A percentile compares a stretch with the other conserved stretches of the same genome.
These are phyloP conservation scores for Drosophila helvetica DNA, from an alignment of 2,888 invertebrate genomes.

Conservation along the genomic window DNA sequence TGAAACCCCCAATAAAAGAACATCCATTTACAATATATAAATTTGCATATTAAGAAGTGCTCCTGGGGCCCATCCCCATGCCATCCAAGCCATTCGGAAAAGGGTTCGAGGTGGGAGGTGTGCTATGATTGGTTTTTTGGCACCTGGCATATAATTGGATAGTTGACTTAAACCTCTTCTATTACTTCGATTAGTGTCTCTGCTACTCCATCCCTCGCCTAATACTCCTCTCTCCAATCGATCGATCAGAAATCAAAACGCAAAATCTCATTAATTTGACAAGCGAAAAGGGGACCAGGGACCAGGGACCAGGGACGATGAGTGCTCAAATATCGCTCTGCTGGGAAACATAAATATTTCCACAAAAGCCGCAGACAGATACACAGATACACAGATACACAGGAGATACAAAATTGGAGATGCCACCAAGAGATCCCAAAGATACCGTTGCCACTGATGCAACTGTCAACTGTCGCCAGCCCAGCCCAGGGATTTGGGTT, in stretches of 20 bases:
- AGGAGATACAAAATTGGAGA: not conserved
- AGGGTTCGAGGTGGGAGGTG: not conserved
- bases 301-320: slow-evolving; percentile 16
- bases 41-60: slow-evolving; percentile 43
- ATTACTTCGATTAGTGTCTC: slow-evolving; percentile 22
- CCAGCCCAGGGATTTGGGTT: slow-evolving; percentile 28
- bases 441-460: slow-evolving; percentile 62
- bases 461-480: slow-evolving; percentile 77
- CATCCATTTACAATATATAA: slow-evolving; percentile 23
- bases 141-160: slow-evolving; percentile 41
- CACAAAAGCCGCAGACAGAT: slow-evolving; percentile 44
- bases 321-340: slow-evolving; percentile 21
- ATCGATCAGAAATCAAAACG: slow-evolving; percentile 78
- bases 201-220: not conserved
- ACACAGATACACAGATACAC: slow-evolving; percentile 47
- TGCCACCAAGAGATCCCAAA: slow-evolving; percentile 34
- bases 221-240: slow-evolving; percentile 34
- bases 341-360: slow-evolving; percentile 76
- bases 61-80: not conserved
- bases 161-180: slow-evolving; percentile 6
- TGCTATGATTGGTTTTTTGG: slow-evolving; percentile 9
- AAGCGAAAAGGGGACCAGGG: slow-evolving; percentile 36
- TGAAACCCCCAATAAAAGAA: slow-evolving; percentile 19
- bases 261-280: slow-evolving; percentile 77
- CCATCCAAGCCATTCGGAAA: not conserved